Conservation (phyloP, 1,140 invertebrate genomes). For the Archivesica marissinica region DNA sequence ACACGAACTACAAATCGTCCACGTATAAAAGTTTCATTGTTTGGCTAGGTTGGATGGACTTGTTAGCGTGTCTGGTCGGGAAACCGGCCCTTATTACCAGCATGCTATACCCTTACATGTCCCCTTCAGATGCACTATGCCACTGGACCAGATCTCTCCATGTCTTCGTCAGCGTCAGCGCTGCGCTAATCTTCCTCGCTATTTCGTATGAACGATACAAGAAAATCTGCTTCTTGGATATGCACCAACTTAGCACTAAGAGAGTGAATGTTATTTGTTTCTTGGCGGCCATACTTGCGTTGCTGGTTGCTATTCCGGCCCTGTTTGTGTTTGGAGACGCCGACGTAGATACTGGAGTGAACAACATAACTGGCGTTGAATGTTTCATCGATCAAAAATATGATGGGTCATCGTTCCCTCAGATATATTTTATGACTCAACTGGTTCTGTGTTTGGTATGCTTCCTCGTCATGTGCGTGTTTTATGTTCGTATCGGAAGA, state of each 20-base stretch:
- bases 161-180: slow-evolving; percentile 24
- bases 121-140: slow-evolving; percentile 30
- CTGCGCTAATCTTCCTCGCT: slow-evolving; percentile 33
- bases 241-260: not conserved
- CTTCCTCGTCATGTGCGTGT: not conserved
- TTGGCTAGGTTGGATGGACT: slow-evolving; percentile 34
- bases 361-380: slow-evolving; percentile 45
- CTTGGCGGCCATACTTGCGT: not conserved
- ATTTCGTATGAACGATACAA: slow-evolving; percentile 44
- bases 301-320: slow-evolving; percentile 30
- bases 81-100: slow-evolving; percentile 38
- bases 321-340: slow-evolving; percentile 20
- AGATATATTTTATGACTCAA: slow-evolving; percentile 31
- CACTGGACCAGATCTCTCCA: slow-evolving; percentile 16
- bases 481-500: slow-evolving; percentile 32
- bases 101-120: slow-evolving; percentile 52
- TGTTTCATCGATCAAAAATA: slow-evolving; percentile 45
- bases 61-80: slow-evolving; percentile 16
- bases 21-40: slow-evolving; percentile 45
- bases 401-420: slow-evolving; percentile 12
- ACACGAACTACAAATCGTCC: slow-evolving; percentile 44
- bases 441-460: slow-evolving; percentile 1
- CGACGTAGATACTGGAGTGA: slow-evolving; percentile 33
- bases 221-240: slow-evolving; percentile 17
- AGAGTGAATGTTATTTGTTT: slow-evolving; percentile 35